Percentiles rank a stretch among this genome's conserved stretches.
Evolutionary conservation across 1,140 invertebrate species (phyloP).

Genomic region (Drosophila pruinosa): DNA sequence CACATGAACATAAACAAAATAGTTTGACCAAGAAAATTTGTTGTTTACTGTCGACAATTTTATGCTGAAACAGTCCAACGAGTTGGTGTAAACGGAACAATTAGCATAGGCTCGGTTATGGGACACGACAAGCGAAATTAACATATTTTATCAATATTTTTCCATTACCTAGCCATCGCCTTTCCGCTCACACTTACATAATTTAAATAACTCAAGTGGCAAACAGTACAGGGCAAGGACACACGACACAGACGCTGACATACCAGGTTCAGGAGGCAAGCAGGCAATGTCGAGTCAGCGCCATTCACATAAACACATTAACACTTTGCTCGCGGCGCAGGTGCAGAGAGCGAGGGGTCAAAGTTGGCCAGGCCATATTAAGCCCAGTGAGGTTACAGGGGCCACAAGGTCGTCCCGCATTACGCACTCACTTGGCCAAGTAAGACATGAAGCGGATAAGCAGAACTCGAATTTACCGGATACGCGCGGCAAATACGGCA

Average conservation of each 20-base stretch:
- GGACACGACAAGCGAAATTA: slow-evolving; percentile 66
- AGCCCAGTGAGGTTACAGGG: slow-evolving; percentile 44
- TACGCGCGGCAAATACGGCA: slow-evolving; percentile 43
- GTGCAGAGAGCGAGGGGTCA: slow-evolving; percentile 55
- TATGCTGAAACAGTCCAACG: too few relatives aligned
- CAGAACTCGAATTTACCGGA: slow-evolving; percentile 47
- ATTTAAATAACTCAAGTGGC: slow-evolving; percentile 81
- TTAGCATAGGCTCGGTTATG: neutral
- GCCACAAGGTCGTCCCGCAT: slow-evolving; percentile 41
- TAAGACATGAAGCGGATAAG: slow-evolving; percentile 61
- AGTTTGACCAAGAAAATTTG: too few relatives aligned
- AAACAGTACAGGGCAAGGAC: slow-evolving; percentile 69
- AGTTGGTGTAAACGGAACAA: too few relatives aligned
- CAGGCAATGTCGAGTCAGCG: slow-evolving; percentile 36
- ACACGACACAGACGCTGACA: slow-evolving; percentile 53
- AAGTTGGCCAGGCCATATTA: slow-evolving; percentile 73
- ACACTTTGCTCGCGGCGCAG: slow-evolving; percentile 68
- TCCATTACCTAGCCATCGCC: slow-evolving; percentile 26
- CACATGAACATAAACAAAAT: too few relatives aligned
- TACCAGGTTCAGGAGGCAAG: slow-evolving; percentile 21
- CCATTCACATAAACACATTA: slow-evolving; percentile 75
- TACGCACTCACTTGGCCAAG: slow-evolving; percentile 48
- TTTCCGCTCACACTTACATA: slow-evolving; percentile 59
- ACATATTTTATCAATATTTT: slow-evolving; percentile 81
- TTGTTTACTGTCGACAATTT: too few relatives aligned